Conservation (phyloP, 2,113 vertebrate genomes). For the Rhinolophus ferrumequinum region DNA sequence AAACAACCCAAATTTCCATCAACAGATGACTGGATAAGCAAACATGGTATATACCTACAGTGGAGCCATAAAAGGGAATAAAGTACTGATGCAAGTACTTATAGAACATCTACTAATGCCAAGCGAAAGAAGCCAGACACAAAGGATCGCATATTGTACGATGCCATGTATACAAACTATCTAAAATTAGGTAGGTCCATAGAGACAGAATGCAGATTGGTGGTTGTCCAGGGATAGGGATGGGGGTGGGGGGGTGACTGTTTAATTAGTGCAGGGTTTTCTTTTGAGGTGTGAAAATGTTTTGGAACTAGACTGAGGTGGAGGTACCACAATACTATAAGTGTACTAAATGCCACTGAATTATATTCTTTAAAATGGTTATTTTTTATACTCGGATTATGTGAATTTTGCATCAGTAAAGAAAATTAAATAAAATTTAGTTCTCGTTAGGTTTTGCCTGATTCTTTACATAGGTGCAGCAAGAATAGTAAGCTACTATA, state of each 20-base stretch:
- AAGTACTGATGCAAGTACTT: not conserved
- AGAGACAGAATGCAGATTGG: not conserved
- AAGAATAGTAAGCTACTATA: constrained; percentile 23
- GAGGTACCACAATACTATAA: not conserved
- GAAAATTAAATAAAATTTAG: constrained; percentile 4
- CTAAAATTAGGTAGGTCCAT: not conserved
- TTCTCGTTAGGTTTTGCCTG: not conserved
- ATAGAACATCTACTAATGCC: not conserved
- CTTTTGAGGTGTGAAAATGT: not conserved
- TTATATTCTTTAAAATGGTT: not conserved
- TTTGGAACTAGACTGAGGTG: not conserved
- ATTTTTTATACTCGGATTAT: not conserved
- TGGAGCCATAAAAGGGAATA: not conserved
- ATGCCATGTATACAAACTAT: not conserved
- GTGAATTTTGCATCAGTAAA: constrained; percentile 11
- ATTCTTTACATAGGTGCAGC: not conserved
- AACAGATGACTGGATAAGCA: not conserved
- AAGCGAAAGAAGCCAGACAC: not conserved
- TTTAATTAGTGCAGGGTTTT: not conserved
- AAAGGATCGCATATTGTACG: not conserved
- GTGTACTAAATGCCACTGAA: constrained; percentile 5
- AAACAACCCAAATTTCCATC: not conserved
- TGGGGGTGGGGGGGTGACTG: not conserved
- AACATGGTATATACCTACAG: not conserved
- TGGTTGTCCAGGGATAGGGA: not conserved